Evolutionary conservation across 35 echinoderm and acorn worm genomes (phyloP).

Genomic region (Heliocidaris erythrogramma): DNA sequence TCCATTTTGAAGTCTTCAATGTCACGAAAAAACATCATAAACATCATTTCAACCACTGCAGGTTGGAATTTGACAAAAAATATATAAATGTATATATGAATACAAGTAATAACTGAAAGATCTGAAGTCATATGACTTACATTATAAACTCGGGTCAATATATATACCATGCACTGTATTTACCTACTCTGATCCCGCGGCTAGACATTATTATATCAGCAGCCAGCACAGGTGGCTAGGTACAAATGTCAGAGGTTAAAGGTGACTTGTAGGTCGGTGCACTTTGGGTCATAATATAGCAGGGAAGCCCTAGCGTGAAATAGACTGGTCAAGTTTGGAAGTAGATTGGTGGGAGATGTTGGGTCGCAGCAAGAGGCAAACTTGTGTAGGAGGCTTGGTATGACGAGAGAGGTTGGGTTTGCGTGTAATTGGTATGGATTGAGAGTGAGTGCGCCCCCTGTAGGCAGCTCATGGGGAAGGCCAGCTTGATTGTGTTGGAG

Average conservation of each 20-base stretch:
- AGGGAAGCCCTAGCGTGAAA: constrained; percentile 15
- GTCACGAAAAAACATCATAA: not conserved
- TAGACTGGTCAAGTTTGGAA: constrained; percentile 48
- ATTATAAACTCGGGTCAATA: not conserved
- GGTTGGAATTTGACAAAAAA: not conserved
- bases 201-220: constrained; percentile 39
- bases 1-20: not conserved
- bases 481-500: constrained; percentile 35
- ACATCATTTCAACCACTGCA: not conserved
- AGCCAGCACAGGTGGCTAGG: constrained; percentile 28
- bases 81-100: not conserved
- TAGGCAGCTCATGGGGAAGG: not conserved
- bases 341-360: constrained; percentile 5
- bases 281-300: constrained; percentile 39
- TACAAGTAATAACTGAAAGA: not conserved
- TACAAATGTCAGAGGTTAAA: constrained; percentile 45
- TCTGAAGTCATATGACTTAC: not conserved
- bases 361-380: constrained; percentile 19
- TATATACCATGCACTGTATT: constrained; percentile 42
- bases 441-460: constrained; percentile 16
- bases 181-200: constrained; percentile 47
- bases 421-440: constrained; percentile 40
- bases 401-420: constrained; percentile 6
- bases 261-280: constrained; percentile 34
- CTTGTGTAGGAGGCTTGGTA: constrained; percentile 20